phyloP scores from a whole-genome alignment of 2,888 invertebrate species.

The Dicycla oo region DNA sequence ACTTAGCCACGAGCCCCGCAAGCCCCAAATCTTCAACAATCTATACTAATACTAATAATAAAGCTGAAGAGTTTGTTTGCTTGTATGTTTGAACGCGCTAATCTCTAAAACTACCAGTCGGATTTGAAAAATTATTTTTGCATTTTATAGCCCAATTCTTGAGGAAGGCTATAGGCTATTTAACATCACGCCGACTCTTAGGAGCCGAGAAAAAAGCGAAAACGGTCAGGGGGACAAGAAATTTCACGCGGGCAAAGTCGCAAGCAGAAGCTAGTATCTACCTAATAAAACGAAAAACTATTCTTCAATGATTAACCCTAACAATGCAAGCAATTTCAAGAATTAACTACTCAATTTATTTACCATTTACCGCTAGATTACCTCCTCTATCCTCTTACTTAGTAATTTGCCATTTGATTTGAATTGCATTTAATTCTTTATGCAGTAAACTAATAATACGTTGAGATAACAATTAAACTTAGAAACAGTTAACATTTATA shows the following conservation, averaged over 20 bases:
- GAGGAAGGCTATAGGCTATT: no score
- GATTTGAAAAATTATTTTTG: no score
- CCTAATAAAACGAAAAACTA: not conserved
- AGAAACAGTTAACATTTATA: not conserved
- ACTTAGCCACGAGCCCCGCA: not conserved
- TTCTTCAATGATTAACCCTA: slow-evolving; percentile 2
- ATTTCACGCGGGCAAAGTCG: no score
- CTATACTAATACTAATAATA: no score
- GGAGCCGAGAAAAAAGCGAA: no score
- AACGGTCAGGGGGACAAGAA: no score
- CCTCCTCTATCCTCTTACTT: no score
- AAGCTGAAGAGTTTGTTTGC: no score
- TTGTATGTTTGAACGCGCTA: no score
- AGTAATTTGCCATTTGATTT: slow-evolving; percentile 16
- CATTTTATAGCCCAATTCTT: no score
- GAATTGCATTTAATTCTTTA: not conserved
- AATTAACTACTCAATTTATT: slow-evolving; percentile 7
- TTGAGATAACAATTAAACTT: not conserved
- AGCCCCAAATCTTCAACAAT: slow-evolving; percentile 4
- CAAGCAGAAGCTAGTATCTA: not conserved
- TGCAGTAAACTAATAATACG: slow-evolving; percentile 5
- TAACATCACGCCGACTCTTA: no score
- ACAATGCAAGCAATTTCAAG: slow-evolving; percentile 10
- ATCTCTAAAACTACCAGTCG: no score
- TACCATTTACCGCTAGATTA: slow-evolving; percentile 7